Evolutionary conservation across 2,113 vertebrate genomes (phyloP), one percentile per base, ranked within the genome.

Genomic region (Anolis carolinensis): DNA sequence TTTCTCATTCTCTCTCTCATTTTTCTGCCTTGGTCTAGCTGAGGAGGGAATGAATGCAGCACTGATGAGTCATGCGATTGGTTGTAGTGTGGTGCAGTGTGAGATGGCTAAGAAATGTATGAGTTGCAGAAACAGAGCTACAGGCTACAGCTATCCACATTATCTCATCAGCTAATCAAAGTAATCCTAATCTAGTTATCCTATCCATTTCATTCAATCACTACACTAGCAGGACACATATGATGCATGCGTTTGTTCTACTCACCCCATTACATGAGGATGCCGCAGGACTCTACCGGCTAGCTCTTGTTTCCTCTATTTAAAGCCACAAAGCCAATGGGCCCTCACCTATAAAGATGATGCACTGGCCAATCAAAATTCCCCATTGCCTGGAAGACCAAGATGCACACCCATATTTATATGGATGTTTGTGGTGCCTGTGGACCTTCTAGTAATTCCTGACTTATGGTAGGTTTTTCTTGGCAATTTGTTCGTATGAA

Each of bases 51-150:
- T 65, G 21, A 70, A 34, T 34, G 68, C 81, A 82, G 81, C n/a
- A 55, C 32, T 18, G 67, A 71, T 82, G 81, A 82, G 67, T 82
- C 81, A 82, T 72, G n/a, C 67, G 44, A 72, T 52, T 71, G 18
- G n/a, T 52, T 71, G 67, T 36, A 36, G 52, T 21, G 25, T 50
- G 32, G 67, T 82, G 68, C 68, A 82, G 48, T n/a, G 48, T 32
- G 67, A 82, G 65, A 71, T 34, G 30, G 67, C 67, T 82, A 34
- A 72, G n/a, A 82, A 34, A 2, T 55, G 20, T 8, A 34, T 6
- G n/a, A 82, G n/a, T 30, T 20, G 62, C 48, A 82, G 81, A 52
- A n/a, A n/a, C 27, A n/a, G n/a, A n/a, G n/a, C n/a, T n/a, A n/a
- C 34, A 62, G 7, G 59, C 16, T 14, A 59, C 39, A 71, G 23